phyloP scores from a whole-genome alignment of 2,113 vertebrate genomes.

The Clarias magur region DNA sequence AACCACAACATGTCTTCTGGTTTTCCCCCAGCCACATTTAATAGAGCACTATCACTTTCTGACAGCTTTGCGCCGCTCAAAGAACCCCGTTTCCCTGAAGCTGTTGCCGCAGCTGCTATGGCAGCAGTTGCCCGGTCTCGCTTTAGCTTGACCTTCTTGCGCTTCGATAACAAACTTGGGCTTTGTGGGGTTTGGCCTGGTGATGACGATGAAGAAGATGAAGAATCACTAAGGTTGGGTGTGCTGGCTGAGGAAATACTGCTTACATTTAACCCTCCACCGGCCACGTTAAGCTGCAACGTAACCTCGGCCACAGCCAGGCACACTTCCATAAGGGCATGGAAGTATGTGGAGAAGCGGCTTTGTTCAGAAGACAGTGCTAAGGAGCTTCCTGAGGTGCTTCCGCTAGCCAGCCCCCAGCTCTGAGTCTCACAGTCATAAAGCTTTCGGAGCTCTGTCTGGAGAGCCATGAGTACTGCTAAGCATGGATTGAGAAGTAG shows the following conservation, averaged over 20 bases:
- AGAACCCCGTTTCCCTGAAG: conserved; percentile 79
- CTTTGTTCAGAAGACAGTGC: conserved; percentile 80
- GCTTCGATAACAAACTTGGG: conserved; percentile 92
- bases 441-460: conserved; percentile 92
- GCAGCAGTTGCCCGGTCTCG: conserved; percentile 83
- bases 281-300: conserved; percentile 85
- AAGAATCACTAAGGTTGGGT: conserved; percentile 93
- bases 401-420: conserved; percentile 78
- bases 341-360: conserved; percentile 94
- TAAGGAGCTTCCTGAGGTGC: conserved; percentile 64
- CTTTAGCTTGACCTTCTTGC: conserved; percentile 98
- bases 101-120: conserved; percentile 61
- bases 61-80: conserved; percentile 65
- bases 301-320: conserved; percentile 95
- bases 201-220: conserved; percentile 91
- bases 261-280: conserved; percentile 78
- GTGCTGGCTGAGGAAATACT: conserved; percentile 83
- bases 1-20: conserved; percentile 99
- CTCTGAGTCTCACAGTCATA: conserved; percentile 93
- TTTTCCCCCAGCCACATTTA: conserved; percentile 90
- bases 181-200: conserved; percentile 96
- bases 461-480: conserved; percentile 93
- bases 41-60: conserved; percentile 79
- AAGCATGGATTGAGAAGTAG: conserved; percentile 94
- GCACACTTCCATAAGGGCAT: conserved; percentile 94